Percentiles rank a stretch among this genome's conserved stretches.
Evolutionary conservation across 2,888 invertebrate genomes (phyloP).

Genomic region (Eristalis arbustorum): DNA sequence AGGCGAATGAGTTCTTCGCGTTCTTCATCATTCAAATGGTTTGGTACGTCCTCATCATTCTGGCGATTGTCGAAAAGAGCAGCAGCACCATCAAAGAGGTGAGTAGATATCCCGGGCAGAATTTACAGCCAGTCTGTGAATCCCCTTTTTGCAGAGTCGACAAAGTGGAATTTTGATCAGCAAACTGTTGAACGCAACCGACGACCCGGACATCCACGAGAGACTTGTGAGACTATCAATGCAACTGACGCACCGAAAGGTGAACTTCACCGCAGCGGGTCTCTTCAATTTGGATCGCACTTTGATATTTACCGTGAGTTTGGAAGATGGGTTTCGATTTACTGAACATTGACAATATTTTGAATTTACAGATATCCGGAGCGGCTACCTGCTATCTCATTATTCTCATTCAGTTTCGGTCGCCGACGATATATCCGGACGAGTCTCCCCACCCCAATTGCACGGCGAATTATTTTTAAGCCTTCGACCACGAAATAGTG

Average conservation of each 20-base stretch:
- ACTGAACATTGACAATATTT: background rate
- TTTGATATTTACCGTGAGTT: constrained; percentile 78
- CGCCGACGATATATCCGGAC: constrained; percentile 68
- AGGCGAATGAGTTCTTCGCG: constrained; percentile 77
- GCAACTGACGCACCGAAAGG: constrained; percentile 77
- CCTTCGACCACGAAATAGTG: background rate
- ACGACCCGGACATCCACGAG: constrained; percentile 75
- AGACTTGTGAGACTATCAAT: constrained; percentile 77
- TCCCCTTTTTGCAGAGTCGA: constrained; percentile 71
- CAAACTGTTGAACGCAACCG: constrained; percentile 77
- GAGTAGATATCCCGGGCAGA: background rate
- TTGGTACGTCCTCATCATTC: constrained; percentile 77
- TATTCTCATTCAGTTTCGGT: constrained; percentile 79
- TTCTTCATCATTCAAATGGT: constrained; percentile 78
- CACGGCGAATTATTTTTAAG: constrained; percentile 33
- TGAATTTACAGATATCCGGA: constrained; percentile 76
- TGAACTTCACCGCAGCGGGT: constrained; percentile 79
- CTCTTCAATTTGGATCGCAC: constrained; percentile 79
- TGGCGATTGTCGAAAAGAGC: constrained; percentile 78
- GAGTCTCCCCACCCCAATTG: constrained; percentile 24
- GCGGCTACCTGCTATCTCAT: constrained; percentile 80
- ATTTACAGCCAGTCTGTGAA: background rate
- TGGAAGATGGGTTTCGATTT: too few relatives aligned
- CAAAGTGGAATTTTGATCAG: constrained; percentile 76
- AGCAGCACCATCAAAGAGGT: constrained; percentile 75